Percentiles rank a stretch among this genome's conserved stretches.
These are phyloP conservation scores for Nothobranchius furzeri DNA, from an alignment of 2,113 vertebrate genomes.

Conservation along the genomic window DNA sequence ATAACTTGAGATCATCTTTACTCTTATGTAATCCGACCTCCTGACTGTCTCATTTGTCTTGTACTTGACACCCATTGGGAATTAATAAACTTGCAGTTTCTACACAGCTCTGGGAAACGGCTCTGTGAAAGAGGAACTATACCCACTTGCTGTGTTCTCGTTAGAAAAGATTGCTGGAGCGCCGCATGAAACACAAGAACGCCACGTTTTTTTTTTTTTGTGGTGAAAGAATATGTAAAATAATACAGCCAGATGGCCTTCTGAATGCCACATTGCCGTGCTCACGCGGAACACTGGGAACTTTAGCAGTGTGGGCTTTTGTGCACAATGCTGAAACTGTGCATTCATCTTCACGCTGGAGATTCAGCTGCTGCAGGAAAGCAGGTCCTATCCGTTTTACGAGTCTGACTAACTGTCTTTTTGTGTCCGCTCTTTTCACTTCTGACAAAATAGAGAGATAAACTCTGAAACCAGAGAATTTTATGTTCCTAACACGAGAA, in stretches of 20 bases:
- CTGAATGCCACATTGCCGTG: slow-evolving; percentile 74
- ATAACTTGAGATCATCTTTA: slow-evolving; percentile 28
- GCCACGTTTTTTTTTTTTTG: slow-evolving; percentile 54
- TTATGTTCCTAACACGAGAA: neutral
- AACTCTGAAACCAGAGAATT: neutral
- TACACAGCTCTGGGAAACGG: slow-evolving; percentile 63
- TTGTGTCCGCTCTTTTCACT: too few species aligned
- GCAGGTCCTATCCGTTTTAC: slow-evolving; percentile 33
- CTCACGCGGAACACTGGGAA: slow-evolving; percentile 74
- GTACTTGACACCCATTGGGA: slow-evolving; percentile 42
- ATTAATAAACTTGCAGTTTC: slow-evolving; percentile 61
- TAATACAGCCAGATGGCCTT: slow-evolving; percentile 82
- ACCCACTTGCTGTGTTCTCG: slow-evolving; percentile 59
- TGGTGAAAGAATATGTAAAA: slow-evolving; percentile 83
- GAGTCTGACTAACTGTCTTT: too few species aligned
- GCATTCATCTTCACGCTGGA: slow-evolving; percentile 77
- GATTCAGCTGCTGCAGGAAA: slow-evolving; percentile 60
- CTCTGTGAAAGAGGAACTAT: slow-evolving; percentile 74
- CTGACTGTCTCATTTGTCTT: slow-evolving; percentile 34
- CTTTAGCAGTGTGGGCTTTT: slow-evolving; percentile 78
- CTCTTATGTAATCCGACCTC: slow-evolving; percentile 40
- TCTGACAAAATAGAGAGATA: too few species aligned
- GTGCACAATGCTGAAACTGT: slow-evolving; percentile 76
- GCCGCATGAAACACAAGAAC: slow-evolving; percentile 76
- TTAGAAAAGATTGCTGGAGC: slow-evolving; percentile 61